Percentiles rank a stretch among this genome's conserved stretches.
These are phyloP conservation scores for Tachina fera DNA, from an alignment of 2,888 invertebrate species.

Conservation along the genomic window DNA sequence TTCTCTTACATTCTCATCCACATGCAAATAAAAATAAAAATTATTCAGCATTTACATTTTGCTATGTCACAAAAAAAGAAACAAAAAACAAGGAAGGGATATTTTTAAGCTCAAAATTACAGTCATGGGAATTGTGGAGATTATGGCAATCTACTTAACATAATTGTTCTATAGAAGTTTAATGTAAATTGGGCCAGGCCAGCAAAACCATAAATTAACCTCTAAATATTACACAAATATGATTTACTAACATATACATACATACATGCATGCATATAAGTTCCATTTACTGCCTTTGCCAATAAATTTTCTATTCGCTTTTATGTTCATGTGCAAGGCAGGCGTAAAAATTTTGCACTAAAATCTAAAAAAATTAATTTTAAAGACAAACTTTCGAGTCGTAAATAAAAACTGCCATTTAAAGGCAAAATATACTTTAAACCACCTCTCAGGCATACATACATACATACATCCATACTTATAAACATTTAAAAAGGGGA, in stretches of 20 bases:
- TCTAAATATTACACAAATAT: background rate
- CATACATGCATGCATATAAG: background rate
- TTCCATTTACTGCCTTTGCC: background rate
- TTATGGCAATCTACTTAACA: slow-evolving; percentile 32
- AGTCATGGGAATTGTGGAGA: slow-evolving; percentile 21
- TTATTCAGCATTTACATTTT: slow-evolving; percentile 20
- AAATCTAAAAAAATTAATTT: slow-evolving; percentile 40
- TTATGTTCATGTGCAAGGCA: background rate
- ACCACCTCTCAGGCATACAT: background rate
- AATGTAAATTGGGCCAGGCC: background rate
- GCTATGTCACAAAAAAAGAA: background rate
- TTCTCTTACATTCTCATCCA: background rate
- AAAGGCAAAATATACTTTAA: slow-evolving; percentile 32
- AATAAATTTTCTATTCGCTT: slow-evolving; percentile 1
- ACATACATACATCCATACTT: no score
- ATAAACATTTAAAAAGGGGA: background rate
- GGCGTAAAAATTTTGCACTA: background rate
- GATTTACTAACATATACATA: background rate
- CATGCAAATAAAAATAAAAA: background rate
- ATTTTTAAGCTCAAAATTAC: slow-evolving; percentile 21
- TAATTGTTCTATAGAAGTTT: slow-evolving; percentile 29
- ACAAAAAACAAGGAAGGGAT: slow-evolving; percentile 1
- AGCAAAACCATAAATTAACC: slow-evolving; percentile 8
- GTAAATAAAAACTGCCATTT: slow-evolving; percentile 67
- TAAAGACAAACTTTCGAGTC: slow-evolving; percentile 14